A percentile compares a stretch with the other conserved stretches of the same genome.
Evolutionary conservation across 2,113 vertebrate genomes (phyloP).

Genomic region (Pterocles burchelli): DNA sequence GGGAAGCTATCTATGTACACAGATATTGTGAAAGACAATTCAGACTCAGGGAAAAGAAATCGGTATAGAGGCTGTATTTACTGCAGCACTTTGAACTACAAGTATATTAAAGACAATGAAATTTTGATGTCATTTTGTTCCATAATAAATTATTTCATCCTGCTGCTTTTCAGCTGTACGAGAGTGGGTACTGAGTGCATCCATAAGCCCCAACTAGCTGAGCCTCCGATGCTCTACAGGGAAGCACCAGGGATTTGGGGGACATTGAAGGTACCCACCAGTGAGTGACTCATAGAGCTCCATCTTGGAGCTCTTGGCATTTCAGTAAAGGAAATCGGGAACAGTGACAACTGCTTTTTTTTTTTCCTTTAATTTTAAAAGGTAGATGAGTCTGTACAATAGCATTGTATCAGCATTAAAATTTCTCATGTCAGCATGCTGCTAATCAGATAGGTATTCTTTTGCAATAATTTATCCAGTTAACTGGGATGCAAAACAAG

Average conservation of each 20-base stretch:
- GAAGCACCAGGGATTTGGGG: neutral
- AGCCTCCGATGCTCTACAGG: neutral
- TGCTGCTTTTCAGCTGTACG: neutral
- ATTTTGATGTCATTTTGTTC: neutral
- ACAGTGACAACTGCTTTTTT: neutral
- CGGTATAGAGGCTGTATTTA: neutral
- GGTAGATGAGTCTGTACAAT: neutral
- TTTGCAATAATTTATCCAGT: neutral
- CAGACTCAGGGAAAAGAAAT: neutral
- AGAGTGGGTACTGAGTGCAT: too few species aligned
- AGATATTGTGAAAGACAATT: neutral
- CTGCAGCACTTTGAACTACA: neutral
- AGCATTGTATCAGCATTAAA: neutral
- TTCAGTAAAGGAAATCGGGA: neutral
- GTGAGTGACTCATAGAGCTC: neutral
- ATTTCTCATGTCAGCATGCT: too few species aligned
- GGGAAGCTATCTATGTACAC: neutral
- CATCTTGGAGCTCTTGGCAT: neutral
- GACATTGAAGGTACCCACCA: neutral
- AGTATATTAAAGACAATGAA: neutral
- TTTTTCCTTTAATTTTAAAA: neutral
- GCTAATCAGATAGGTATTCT: neutral
- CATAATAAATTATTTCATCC: neutral
- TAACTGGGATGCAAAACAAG: neutral
- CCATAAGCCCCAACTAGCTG: neutral